Base-by-base conservation (phyloP, 2,797 vertebrate genomes). In the Mus spretus region DNA sequence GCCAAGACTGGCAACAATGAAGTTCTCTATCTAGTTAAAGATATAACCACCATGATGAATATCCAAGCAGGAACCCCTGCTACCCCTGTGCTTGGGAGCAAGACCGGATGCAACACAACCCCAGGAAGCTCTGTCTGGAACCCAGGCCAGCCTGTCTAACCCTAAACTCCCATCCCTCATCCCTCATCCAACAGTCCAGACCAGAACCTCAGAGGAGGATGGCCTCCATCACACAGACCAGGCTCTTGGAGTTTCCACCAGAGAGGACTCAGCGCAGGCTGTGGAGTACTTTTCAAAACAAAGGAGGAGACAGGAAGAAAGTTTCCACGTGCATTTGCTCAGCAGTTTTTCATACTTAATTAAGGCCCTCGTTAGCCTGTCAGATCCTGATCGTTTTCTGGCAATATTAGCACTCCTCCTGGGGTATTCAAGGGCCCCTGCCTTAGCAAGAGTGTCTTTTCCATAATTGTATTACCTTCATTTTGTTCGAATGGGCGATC, bases 381-480 rank as follows among this genome's bases (percentile, higher is more conserved):
- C 98, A 99, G 98, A 96, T 97, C 95, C 6, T 44, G 50, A 98
- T 98, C 96, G 0, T 98, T 99, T 98, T 98, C 98, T 98, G 98
- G 98, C 98, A 98, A 72, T 98, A 98, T 99, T 98, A 98, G 98
- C 97, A 47, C 98, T 98, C 98, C 98, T 99, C 98, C 98, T 67
- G 98, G 98, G 98, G 98, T 98, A 98, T 98, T 99, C 98, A 98
- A 97, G 98, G 98, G 98, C 98, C 98, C 98, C 98, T 96, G 98
- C 98, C 98, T 98, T 98, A 98, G 98, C 98, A 98, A 93, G 97
- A 97, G 98, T 97, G 98, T 98, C 98, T 99, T 98, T 98, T 97
- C 98, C 97, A 80, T 98, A 99, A 99, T 99, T 98, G 98, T 98
- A 99, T 99, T 99, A 98, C 98, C 98, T 99, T 99, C 98, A 98